Evolutionary conservation across 2,113 vertebrate species (phyloP).

Genomic region (Puffinus mauretanicus): DNA sequence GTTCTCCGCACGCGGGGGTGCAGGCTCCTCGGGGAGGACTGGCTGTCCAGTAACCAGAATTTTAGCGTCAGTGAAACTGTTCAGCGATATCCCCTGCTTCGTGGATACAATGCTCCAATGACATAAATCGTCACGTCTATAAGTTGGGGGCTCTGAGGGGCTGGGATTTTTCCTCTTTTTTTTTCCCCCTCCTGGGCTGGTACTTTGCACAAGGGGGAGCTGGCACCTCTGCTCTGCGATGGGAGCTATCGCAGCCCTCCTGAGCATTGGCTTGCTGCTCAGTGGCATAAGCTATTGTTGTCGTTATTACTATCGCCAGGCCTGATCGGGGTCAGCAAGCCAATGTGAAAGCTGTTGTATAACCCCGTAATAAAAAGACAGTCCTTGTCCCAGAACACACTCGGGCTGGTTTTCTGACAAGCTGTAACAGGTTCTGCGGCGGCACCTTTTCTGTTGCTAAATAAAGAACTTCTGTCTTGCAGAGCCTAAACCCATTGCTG

Average conservation of each 20-base stretch:
- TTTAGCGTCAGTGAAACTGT: neutral
- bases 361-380: slow-evolving; percentile 26
- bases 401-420: slow-evolving; percentile 42
- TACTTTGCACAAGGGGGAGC: neutral
- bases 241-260: neutral
- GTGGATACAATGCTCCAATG: fast-evolving
- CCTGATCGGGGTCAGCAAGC: slow-evolving; percentile 9
- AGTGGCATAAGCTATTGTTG: neutral
- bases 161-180: neutral
- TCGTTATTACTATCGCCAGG: neutral
- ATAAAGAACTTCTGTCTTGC: slow-evolving; percentile 63
- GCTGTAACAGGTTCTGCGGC: slow-evolving; percentile 52
- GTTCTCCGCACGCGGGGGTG: fast-evolving
- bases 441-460: slow-evolving; percentile 63
- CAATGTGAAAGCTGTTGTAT: neutral
- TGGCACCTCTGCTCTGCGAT: neutral
- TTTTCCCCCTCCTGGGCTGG: neutral
- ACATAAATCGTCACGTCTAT: neutral
- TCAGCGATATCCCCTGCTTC: neutral
- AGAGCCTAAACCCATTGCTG: slow-evolving; percentile 45
- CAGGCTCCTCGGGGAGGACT: neutral
- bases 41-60: fast-evolving
- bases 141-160: fast-evolving
- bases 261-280: neutral
- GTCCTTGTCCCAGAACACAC: slow-evolving; percentile 51